A percentile compares a stretch with the other conserved stretches of the same genome.
Conservation (phyloP, 2,797 vertebrate genomes). For the Eupleurogrammus muticus region DNA sequence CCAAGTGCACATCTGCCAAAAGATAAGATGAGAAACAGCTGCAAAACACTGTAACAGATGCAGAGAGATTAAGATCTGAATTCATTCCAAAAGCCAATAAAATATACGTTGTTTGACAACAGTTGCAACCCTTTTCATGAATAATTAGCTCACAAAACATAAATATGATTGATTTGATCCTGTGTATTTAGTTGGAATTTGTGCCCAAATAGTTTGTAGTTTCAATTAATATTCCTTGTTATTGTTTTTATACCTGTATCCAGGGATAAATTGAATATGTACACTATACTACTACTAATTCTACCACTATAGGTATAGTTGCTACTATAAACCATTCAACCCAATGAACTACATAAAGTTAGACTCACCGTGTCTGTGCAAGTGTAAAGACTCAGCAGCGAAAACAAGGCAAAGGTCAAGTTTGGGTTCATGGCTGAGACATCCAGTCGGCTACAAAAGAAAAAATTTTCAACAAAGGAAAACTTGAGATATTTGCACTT, state of each 20-base stretch:
- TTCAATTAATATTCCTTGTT: not conserved
- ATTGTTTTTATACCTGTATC: not conserved
- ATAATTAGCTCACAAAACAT: not conserved
- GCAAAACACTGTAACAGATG: slow-evolving; percentile 1
- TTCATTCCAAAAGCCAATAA: not conserved
- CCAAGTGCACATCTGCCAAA: slow-evolving; percentile 73
- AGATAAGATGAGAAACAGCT: slow-evolving; percentile 67
- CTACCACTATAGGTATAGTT: not conserved
- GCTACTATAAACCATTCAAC: not conserved
- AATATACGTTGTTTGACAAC: not conserved
- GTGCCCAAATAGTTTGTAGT: not conserved
- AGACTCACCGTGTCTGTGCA: slow-evolving; percentile 65
- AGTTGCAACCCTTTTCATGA: not conserved
- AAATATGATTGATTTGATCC: not conserved
- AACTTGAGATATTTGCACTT: not conserved
- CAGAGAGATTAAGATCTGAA: not conserved
- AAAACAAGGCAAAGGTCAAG: slow-evolving; percentile 54
- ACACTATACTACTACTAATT: no score
- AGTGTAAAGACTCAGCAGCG: slow-evolving; percentile 59
- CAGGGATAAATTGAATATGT: no score
- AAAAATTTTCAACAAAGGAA: not conserved
- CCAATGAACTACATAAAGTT: not conserved
- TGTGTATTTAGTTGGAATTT: not conserved
- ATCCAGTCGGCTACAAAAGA: slow-evolving; percentile 17
- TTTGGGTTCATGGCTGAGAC: slow-evolving; percentile 59